These are phyloP conservation scores for Mus caroli DNA, from an alignment of 2,797 vertebrate genomes.

Conservation along the genomic window DNA sequence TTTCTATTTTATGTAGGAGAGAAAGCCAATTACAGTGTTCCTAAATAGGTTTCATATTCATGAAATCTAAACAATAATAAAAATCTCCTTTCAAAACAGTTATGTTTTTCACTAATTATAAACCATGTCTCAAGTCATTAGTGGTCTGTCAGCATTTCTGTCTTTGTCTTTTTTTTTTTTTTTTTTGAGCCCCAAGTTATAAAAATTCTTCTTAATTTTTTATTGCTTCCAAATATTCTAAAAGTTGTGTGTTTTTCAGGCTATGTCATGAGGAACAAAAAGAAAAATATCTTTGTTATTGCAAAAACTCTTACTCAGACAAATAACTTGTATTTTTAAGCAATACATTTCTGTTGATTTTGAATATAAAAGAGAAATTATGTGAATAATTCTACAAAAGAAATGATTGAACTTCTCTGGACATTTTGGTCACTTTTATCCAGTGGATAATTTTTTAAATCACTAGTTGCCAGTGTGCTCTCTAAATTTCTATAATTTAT, in stretches of 20 bases:
- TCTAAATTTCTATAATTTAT: conserved; percentile 43
- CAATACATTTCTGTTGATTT: conserved; percentile 20
- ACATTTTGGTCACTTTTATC: conserved; percentile 7
- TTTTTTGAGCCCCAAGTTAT: not conserved
- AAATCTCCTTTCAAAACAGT: not conserved
- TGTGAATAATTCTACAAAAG: not conserved
- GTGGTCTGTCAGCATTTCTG: not conserved
- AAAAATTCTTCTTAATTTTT: not conserved
- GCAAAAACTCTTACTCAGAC: not conserved
- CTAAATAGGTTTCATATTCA: not conserved
- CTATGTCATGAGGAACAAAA: not conserved
- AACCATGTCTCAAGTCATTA: not conserved
- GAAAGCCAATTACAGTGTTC: not conserved
- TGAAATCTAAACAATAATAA: not conserved
- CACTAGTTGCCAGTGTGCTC: conserved; percentile 16
- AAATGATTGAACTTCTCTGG: conserved; percentile 35
- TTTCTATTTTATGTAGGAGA: not conserved
- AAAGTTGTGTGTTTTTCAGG: conserved; percentile 28
- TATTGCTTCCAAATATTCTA: not conserved
- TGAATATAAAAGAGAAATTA: conserved; percentile 33
- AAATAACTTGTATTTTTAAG: conserved; percentile 24
- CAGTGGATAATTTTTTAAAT: conserved; percentile 45
- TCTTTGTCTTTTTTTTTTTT: not conserved
- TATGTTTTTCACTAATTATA: not conserved
- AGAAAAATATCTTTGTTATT: conserved; percentile 7